Percentiles rank a stretch among this genome's conserved stretches.
phyloP scores from a whole-genome alignment of 2,113 vertebrate genomes.

The Rhinichthys klamathensis region DNA sequence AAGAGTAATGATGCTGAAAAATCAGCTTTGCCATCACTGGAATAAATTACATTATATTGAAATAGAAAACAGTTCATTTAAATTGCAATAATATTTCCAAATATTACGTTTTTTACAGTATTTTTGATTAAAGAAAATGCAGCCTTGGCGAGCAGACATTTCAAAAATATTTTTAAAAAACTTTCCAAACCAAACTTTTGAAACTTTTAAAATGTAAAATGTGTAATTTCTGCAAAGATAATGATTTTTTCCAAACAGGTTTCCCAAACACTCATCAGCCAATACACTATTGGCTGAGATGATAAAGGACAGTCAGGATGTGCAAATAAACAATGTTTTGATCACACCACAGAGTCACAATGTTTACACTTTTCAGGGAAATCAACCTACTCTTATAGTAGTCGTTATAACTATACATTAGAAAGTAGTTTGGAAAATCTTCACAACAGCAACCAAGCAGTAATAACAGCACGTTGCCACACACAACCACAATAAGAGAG shows the following conservation, averaged over 20 bases:
- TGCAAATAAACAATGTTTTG: no score
- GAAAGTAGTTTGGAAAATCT: neutral
- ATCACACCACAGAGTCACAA: no score
- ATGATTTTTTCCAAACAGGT: neutral
- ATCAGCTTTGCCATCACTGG: no score
- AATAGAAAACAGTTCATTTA: no score
- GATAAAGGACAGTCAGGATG: neutral
- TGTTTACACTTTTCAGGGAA: neutral
- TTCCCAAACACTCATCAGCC: neutral
- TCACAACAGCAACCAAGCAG: neutral
- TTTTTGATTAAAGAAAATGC: no score
- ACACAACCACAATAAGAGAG: conserved; percentile 24
- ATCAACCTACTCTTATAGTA: neutral
- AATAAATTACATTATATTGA: no score
- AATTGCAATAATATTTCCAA: neutral
- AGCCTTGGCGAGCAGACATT: neutral
- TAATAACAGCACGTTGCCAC: neutral
- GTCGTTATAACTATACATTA: neutral
- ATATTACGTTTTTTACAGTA: no score
- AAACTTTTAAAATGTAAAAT: neutral
- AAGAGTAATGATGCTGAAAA: no score
- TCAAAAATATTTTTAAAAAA: neutral
- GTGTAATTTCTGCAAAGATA: neutral
- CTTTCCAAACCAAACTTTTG: neutral
- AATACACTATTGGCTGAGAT: neutral